Base-by-base conservation (phyloP, 2,797 vertebrate species). In the Thripadectes ignobilis region DNA sequence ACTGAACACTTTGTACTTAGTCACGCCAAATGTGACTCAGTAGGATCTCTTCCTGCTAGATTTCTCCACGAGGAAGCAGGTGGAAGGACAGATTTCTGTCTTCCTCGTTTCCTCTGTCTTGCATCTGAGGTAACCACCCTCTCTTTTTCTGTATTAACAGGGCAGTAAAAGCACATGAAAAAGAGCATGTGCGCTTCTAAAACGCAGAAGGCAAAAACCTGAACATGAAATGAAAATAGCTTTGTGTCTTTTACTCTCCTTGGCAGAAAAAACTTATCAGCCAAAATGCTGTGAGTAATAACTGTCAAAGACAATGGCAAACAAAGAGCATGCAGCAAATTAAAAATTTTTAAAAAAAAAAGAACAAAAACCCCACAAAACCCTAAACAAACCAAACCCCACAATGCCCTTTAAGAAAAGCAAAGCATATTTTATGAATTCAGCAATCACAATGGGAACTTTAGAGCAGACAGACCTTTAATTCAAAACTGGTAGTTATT, bases 201-300 rank as follows among this genome's bases (percentile, higher is more conserved):
- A 86, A 94, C 0, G 22, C 67, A 65, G 88, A 90, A 74, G 76
- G 77, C 77, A 88, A 85, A 94, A 93, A 39, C 30, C 49, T 67
- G 52, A 94, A 88, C 26, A 67, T 73, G 52, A 95, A 94, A 88
- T 84, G 58, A 63, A 92, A 88, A 73, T 78, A 93, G 68, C 78
- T 79, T 82, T 77, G 0, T 57, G 89, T 82, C 57, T 85, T 93
- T 90, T 85, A 79, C 63, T 79, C 59, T 92, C 67, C 23, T 84
- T 83, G 76, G 89, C 91, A 86, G 77, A 85, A 88, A 65, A 88
- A 63, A 0, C 6, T 0, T 84, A 95, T 55, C 83, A 92, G 82
- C 90, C 95, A 95, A 94, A 97, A 97, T 95, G 94, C 96, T 95
- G 94, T 96, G 91, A 97, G 94, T 96, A 96, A 96, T 82, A 95